phyloP scores from a whole-genome alignment of 2,113 vertebrate species.

The Hipposideros armiger region DNA sequence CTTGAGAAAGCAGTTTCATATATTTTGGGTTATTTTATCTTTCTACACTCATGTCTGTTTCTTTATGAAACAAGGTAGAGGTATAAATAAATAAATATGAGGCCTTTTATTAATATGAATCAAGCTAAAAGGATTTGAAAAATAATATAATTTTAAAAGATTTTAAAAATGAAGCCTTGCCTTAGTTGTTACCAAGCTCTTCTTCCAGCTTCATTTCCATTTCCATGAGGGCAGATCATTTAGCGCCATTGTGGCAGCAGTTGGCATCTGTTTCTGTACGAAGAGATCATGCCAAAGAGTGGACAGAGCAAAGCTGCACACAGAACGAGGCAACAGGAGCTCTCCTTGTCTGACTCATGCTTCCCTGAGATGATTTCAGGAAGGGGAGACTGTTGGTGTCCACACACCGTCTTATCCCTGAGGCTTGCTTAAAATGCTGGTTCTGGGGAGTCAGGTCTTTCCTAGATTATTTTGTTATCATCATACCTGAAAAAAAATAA shows the following conservation, averaged over 20 bases:
- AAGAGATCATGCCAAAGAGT: neutral
- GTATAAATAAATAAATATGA: constrained; percentile 15
- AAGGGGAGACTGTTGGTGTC: neutral
- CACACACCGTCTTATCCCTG: neutral
- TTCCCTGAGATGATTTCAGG: neutral
- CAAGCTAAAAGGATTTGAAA: constrained; percentile 46
- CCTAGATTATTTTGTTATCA: neutral
- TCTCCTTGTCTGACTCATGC: neutral
- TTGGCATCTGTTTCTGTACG: neutral
- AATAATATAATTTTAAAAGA: neutral
- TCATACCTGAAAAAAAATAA: neutral
- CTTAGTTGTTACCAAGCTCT: neutral
- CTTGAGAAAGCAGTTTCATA: neutral
- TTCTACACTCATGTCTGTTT: neutral
- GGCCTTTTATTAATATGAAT: neutral
- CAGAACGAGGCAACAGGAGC: neutral
- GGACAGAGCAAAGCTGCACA: neutral
- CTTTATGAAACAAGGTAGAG: constrained; percentile 24
- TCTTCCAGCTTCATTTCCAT: neutral
- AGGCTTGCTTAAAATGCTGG: neutral
- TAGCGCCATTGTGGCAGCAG: neutral
- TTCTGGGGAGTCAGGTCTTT: constrained; percentile 13
- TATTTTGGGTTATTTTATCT: constrained; percentile 42
- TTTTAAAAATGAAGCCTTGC: neutral
- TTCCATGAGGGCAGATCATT: neutral